Conservation (phyloP, 2,888 invertebrate species). For the Entomobrya multifasciata region DNA sequence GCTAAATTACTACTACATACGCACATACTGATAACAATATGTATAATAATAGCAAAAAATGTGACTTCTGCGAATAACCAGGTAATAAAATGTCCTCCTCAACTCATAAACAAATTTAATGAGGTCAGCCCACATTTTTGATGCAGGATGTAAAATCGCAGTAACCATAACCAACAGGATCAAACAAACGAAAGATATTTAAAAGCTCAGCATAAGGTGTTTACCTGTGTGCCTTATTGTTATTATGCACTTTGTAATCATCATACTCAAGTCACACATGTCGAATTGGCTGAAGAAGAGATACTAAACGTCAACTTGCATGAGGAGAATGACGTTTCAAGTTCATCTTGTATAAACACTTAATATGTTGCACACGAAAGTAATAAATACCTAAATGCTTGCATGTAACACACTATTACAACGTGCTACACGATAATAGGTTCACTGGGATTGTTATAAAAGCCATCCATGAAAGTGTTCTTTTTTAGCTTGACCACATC, state of each 20-base stretch:
- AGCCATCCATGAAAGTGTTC: no score
- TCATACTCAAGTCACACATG: neutral
- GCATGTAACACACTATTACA: neutral
- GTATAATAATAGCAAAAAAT: neutral
- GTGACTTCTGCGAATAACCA: slow-evolving; percentile 31
- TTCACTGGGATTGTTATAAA: no score
- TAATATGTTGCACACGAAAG: slow-evolving; percentile 29
- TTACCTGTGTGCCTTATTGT: neutral
- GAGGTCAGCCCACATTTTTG: slow-evolving; percentile 69
- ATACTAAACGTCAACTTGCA: slow-evolving; percentile 11
- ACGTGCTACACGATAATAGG: slow-evolving; percentile 18
- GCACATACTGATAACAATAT: neutral
- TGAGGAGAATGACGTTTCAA: neutral
- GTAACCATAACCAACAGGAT: neutral
- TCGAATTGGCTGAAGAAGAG: neutral
- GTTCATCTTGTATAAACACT: slow-evolving; percentile 32
- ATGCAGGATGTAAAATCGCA: slow-evolving; percentile 65
- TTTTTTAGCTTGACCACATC: no score
- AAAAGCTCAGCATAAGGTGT: neutral
- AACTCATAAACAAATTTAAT: slow-evolving; percentile 71
- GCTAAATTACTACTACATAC: slow-evolving; percentile 1
- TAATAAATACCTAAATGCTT: neutral
- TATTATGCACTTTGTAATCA: neutral
- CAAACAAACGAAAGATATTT: slow-evolving; percentile 14
- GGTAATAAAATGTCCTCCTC: slow-evolving; percentile 65